Base-by-base conservation (phyloP, 1,140 invertebrate genomes). In the Radopholus similis region DNA sequence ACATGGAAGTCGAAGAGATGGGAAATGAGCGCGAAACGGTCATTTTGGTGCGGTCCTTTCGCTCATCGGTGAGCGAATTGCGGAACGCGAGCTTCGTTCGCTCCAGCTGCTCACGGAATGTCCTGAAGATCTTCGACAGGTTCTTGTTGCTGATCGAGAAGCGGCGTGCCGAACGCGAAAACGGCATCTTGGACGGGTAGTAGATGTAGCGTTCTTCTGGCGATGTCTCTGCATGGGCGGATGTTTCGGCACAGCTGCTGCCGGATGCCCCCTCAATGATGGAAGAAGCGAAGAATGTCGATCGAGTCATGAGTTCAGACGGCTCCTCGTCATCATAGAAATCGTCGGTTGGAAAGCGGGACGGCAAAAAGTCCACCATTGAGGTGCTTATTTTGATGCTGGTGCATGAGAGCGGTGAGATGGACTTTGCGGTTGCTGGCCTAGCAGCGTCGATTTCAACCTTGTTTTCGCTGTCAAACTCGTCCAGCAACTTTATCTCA, bases 81-180 rank as follows among this genome's bases (percentile, higher is more conserved):
- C n/a, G 32, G 30, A 62, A 62, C 9, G 59, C 18, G 18, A 34
- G 21, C 30, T 62, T 62, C n/a, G 59, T 62, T 49, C 30, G 40
- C 47, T 62, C 59, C 18, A 62, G 28, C 47, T 62, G 59, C 21
- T 47, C 40, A 15, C 59, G 59, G 30, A 62, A 62, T n/a, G 42
- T 34, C n/a, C 34, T 47, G 49, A 62, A 62, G 40, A 62, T 62
- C 47, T 62, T 62, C 4, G 35, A 23, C 11, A 62, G 40, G 26
- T 59, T 59, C 28, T 59, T 58, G 40, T 13, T 58, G 21, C 26
- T 59, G 55, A 23, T 57, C 38, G 55, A 57, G 9, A 4, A 28
- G 9, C 55, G 55, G 28, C 55, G 9, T 57, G 9, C n/a, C n/a
- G n/a, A n/a, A n/a, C n/a, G n/a, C n/a, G n/a, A n/a, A n/a, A n/a